Conservation (phyloP, 2,888 invertebrate species). For the Pyrrhia umbra region DNA sequence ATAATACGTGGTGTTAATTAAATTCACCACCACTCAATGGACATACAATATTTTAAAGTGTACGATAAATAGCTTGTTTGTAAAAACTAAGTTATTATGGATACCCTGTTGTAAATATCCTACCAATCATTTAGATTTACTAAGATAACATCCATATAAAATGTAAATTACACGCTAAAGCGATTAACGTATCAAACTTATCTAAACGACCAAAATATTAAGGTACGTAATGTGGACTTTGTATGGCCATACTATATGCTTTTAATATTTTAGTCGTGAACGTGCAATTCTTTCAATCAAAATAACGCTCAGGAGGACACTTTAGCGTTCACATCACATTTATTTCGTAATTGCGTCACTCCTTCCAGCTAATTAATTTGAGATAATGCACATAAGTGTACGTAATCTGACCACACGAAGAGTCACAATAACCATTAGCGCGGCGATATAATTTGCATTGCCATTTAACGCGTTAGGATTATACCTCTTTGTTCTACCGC, state of each 20-base stretch:
- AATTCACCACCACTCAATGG: slow-evolving; percentile 34
- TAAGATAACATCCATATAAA: slow-evolving; percentile 33
- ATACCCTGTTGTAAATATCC: slow-evolving; percentile 24
- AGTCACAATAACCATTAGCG: slow-evolving; percentile 69
- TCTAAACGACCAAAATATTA: slow-evolving; percentile 34
- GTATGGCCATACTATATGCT: slow-evolving; percentile 3
- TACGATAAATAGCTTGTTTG: slow-evolving; percentile 8
- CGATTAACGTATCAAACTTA: slow-evolving; percentile 46
- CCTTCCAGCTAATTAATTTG: slow-evolving; percentile 76
- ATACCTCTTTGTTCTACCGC: slow-evolving; percentile 84
- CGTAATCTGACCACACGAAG: slow-evolving; percentile 73
- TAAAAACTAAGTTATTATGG: slow-evolving; percentile 26
- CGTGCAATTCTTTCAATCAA: slow-evolving; percentile 16
- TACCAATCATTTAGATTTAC: slow-evolving; percentile 24
- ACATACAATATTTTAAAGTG: slow-evolving; percentile 18
- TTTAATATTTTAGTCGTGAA: slow-evolving; percentile 12
- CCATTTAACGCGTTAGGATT: slow-evolving; percentile 79
- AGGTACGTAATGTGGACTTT: slow-evolving; percentile 28
- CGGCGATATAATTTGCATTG: slow-evolving; percentile 75
- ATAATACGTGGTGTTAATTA: slow-evolving; percentile 40
- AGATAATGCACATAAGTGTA: slow-evolving; percentile 80
- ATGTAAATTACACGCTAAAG: slow-evolving; percentile 36
- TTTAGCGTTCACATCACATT: slow-evolving; percentile 30
- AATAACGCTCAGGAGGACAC: slow-evolving; percentile 7
- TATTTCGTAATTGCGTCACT: slow-evolving; percentile 71